Evolutionary conservation across 2,888 invertebrate genomes (phyloP).

Genomic region (Kuschelorhynchus macadamiae): DNA sequence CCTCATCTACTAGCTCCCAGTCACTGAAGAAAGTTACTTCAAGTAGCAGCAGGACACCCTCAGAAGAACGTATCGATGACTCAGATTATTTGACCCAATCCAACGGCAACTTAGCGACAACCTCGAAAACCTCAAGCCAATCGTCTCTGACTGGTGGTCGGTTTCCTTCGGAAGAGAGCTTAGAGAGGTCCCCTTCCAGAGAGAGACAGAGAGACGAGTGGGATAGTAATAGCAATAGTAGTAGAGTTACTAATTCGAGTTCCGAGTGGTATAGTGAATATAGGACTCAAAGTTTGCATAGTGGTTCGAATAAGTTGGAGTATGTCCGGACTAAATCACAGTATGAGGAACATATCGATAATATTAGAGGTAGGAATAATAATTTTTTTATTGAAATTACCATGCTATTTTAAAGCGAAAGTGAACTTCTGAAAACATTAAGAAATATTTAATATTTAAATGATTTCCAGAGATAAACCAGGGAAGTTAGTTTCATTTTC

Average conservation of each 20-base stretch:
- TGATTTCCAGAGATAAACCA: no score
- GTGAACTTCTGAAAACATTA: no score
- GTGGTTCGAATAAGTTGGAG: conserved; percentile 78
- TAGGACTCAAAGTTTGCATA: conserved; percentile 74
- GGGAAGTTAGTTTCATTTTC: no score
- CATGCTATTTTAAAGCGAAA: no score
- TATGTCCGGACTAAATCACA: conserved; percentile 84
- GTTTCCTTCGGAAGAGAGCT: conserved; percentile 73
- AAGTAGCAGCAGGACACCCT: conserved; percentile 70
- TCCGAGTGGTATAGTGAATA: conserved; percentile 75
- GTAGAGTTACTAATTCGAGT: conserved; percentile 65
- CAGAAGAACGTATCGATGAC: conserved; percentile 72
- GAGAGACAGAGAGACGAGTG: conserved; percentile 61
- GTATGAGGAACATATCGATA: conserved; percentile 89
- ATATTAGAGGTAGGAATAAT: conserved; percentile 86
- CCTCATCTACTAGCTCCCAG: conserved; percentile 60
- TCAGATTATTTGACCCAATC: conserved; percentile 75
- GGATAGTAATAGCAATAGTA: conserved; percentile 68
- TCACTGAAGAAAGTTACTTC: conserved; percentile 55
- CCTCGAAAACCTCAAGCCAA: conserved; percentile 72
- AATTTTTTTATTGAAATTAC: no score
- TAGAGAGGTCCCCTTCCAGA: conserved; percentile 66
- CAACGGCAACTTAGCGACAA: conserved; percentile 65
- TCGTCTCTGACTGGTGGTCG: conserved; percentile 70
- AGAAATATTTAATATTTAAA: no score